phyloP scores from a whole-genome alignment of 2,888 invertebrate species.

The Loripinus fragilis region DNA sequence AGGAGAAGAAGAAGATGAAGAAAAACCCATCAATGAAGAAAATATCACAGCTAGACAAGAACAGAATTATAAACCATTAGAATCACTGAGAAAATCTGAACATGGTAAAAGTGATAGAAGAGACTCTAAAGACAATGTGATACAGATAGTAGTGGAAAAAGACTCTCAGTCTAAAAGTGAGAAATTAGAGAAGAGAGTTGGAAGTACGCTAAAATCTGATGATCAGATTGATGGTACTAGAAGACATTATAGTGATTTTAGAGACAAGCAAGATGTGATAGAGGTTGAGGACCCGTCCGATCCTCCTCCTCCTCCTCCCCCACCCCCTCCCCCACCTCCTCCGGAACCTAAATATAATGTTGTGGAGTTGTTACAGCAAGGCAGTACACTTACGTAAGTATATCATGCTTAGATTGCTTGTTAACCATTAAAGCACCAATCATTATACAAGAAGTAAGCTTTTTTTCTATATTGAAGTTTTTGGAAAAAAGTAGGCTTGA shows the following conservation, averaged over 20 bases:
- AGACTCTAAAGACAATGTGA: conserved; percentile 46
- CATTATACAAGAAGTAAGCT: too few species aligned
- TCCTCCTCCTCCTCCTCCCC: background rate
- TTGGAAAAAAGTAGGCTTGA: too few species aligned
- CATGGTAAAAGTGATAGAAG: conserved; percentile 20
- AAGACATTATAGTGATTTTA: conserved; percentile 1
- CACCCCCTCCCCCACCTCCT: conserved; percentile 62
- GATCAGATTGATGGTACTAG: background rate
- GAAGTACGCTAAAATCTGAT: background rate
- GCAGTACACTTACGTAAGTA: conserved; percentile 77
- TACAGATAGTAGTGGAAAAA: conserved; percentile 59
- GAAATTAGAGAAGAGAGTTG: conserved; percentile 6
- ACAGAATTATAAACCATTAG: conserved; percentile 8
- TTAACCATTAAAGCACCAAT: too few species aligned
- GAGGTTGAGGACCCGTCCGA: background rate
- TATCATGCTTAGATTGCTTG: too few species aligned
- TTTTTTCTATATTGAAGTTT: too few species aligned
- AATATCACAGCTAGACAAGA: conserved; percentile 41
- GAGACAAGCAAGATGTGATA: background rate
- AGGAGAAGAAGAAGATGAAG: conserved; percentile 62
- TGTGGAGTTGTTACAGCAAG: conserved; percentile 78
- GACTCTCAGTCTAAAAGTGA: conserved; percentile 11
- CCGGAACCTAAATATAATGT: conserved; percentile 76
- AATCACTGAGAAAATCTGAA: background rate
- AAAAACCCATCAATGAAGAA: conserved; percentile 53